Base-by-base conservation (phyloP, 1,140 invertebrate genomes). In the Sipha flava region DNA sequence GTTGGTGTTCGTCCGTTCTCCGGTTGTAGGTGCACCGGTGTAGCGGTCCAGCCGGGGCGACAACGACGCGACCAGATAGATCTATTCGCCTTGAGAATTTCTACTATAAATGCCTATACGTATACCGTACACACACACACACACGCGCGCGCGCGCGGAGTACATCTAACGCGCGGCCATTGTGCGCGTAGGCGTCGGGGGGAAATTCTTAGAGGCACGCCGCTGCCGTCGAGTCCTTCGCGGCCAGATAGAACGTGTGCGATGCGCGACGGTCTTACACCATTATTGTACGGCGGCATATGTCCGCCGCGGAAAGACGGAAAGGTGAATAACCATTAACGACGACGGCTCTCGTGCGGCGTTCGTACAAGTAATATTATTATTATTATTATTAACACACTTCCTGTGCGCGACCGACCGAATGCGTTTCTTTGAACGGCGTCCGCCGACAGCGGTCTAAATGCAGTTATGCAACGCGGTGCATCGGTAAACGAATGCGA, bases 61-160 rank as follows among this genome's bases (percentile, higher is more conserved):
- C 16, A 45, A 23, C 29, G 45, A 21, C 31, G 59, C 57, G 2
- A 34, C 57, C 16, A 43, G 40, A 59, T 18, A 75, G 31, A 18
- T 75, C 72, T 54, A 75, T 54, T 75, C 54, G 40, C 72, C 72
- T 75, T 75, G 72, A 75, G 72, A 75, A 54, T 75, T 37, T 75
- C 72, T 54, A 2, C 12, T 21, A 75, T n/a, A n/a, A n/a, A n/a
- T n/a, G n/a, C n/a, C n/a, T n/a, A n/a, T n/a, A n/a, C n/a, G n/a
- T n/a, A n/a, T n/a, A n/a, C n/a, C n/a, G n/a, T n/a, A n/a, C n/a
- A n/a, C n/a, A n/a, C n/a, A n/a, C n/a, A n/a, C n/a, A n/a, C n/a
- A n/a, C n/a, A n/a, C n/a, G n/a, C n/a, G n/a, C n/a, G n/a, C n/a
- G n/a, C n/a, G n/a, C n/a, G n/a, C n/a, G n/a, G n/a, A n/a, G n/a